phyloP scores from a whole-genome alignment of 1,140 invertebrate species.

The Cydia amplana region DNA sequence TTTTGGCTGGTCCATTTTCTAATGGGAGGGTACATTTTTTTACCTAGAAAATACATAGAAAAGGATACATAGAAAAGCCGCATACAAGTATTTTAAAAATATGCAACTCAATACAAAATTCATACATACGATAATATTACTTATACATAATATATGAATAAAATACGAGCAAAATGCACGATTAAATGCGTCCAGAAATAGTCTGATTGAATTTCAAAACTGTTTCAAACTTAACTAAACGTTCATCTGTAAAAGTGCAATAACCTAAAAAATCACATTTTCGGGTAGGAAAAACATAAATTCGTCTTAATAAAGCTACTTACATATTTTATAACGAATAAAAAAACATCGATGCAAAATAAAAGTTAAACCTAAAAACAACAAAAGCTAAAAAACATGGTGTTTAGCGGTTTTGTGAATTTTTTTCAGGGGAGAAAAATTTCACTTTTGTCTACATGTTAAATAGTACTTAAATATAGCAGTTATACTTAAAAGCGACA shows the following conservation, averaged over 20 bases:
- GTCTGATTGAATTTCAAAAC: background rate
- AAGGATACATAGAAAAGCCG: background rate
- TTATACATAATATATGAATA: background rate
- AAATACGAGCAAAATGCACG: background rate
- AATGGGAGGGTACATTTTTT: too few relatives aligned
- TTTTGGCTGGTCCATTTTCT: too few relatives aligned
- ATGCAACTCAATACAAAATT: background rate
- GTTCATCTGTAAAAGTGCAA: background rate
- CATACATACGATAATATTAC: background rate
- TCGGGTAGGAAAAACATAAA: background rate
- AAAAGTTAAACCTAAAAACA: slow-evolving; percentile 10
- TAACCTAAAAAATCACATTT: background rate
- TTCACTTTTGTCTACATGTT: slow-evolving; percentile 20
- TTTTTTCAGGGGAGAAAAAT: background rate
- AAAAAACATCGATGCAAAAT: slow-evolving; percentile 14
- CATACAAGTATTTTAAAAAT: background rate
- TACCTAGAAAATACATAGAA: too few relatives aligned
- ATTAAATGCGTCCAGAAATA: background rate
- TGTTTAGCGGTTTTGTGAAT: background rate
- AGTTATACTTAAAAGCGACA: slow-evolving; percentile 18
- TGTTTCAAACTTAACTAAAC: background rate
- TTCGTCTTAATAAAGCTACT: background rate
- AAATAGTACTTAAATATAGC: slow-evolving; percentile 21
- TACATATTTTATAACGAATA: background rate
- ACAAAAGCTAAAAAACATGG: slow-evolving; percentile 18